Base-by-base conservation (phyloP, 2,888 invertebrate species). In the Plebejus melissa region DNA sequence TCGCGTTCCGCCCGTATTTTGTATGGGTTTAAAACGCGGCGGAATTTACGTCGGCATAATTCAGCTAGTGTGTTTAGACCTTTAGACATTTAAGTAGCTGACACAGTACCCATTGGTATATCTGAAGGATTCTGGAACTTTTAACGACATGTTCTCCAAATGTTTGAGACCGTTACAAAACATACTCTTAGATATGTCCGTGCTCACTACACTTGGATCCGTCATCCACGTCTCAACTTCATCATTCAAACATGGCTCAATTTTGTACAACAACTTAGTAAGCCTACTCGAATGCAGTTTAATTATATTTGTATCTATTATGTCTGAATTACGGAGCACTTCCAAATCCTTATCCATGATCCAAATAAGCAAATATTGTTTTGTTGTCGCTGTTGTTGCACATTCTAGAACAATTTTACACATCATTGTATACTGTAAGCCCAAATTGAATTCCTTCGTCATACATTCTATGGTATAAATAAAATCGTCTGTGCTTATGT, bases 161-260 rank as follows among this genome's bases (percentile, higher is more conserved):
- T 95, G 94, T 65, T 93, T 90, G 16, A 95, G 79, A 0, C 95
- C 92, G 9, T 87, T 88, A 54, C 84, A 81, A 81, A 95, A 94
- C 95, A 95, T 95, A 57, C 87, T 90, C 81, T 95, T 95, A 0
- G 95, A 95, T 79, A 95, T 90, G 78, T 94, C 93, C 0, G 95
- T 87, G 1, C 86, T 87, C 36, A 91, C 92, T 54, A 94, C 93
- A n/a, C 86, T 88, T 0, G 93, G 87, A 82, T 95, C 95, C 0
- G 94, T 86, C 54, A 91, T 78, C 95, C 95, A 95, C 1, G 87
- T 80, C 75, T 92, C 89, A 1, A 95, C 91, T 16, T 93, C 87
- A 1, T 90, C 89, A 46, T 91, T 93, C 79, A 88, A 79, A 32
- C 86, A 84, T 69, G 84, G 80, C 76, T 94, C 93, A 77, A 94